Percentiles rank a stretch among this genome's conserved stretches.
Evolutionary conservation across 2,113 vertebrate genomes (phyloP).

Genomic region (Oriolus oriolus): DNA sequence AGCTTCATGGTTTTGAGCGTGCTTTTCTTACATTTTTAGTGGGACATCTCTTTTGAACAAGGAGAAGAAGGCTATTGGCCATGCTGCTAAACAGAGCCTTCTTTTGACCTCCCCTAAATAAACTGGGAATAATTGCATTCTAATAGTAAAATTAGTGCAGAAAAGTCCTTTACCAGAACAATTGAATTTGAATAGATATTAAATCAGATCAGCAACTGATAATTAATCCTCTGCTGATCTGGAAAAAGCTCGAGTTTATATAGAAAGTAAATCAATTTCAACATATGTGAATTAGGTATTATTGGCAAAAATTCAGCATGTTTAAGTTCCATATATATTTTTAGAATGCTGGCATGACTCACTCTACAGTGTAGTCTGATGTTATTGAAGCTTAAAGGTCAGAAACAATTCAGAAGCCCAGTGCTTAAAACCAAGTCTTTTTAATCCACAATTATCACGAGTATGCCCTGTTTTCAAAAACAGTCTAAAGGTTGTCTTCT

Average conservation of each 20-base stretch:
- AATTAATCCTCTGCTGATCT: background rate
- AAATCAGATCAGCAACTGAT: background rate
- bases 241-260: background rate
- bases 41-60: background rate
- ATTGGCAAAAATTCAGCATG: background rate
- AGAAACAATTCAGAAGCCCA: background rate
- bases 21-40: background rate
- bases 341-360: background rate
- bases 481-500: background rate
- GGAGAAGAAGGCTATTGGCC: background rate
- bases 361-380: background rate
- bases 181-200: background rate
- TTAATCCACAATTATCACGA: background rate
- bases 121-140: background rate
- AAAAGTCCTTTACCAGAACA: background rate
- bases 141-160: background rate
- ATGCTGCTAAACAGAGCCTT: background rate
- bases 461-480: background rate
- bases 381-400: background rate
- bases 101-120: background rate
- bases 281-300: background rate
- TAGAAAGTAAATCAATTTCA: background rate
- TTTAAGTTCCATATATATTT: background rate
- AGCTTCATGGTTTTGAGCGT: background rate
- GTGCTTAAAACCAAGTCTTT: background rate